Evolutionary conservation across 2,797 vertebrate genomes (phyloP).

Genomic region (Sparus aurata): DNA sequence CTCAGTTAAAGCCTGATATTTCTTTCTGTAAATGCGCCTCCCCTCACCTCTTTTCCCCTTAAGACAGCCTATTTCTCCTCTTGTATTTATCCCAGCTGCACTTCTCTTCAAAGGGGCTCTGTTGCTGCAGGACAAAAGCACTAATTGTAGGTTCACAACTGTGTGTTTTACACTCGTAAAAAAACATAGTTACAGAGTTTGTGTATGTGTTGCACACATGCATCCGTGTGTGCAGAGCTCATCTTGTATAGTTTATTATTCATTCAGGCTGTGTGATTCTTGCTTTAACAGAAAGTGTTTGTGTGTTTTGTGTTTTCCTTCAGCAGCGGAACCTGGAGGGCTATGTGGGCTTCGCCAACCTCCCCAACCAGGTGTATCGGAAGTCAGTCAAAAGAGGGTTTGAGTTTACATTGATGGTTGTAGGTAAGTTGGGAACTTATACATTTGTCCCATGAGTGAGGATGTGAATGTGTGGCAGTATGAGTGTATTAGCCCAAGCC

Average conservation of each 20-base stretch:
- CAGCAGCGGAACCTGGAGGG: slow-evolving; percentile 89
- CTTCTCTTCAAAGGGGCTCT: slow-evolving; percentile 58
- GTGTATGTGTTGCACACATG: slow-evolving; percentile 10
- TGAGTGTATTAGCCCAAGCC: not conserved
- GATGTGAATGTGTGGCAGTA: not conserved
- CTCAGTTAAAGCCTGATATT: slow-evolving; percentile 36
- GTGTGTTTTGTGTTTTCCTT: slow-evolving; percentile 43
- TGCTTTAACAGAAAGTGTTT: slow-evolving; percentile 4
- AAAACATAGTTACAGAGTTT: slow-evolving; percentile 4
- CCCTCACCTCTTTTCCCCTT: slow-evolving; percentile 17
- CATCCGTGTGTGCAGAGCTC: not conserved
- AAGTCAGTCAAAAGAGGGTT: slow-evolving; percentile 89
- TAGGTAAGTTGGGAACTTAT: slow-evolving; percentile 81
- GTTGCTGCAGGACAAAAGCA: slow-evolving; percentile 40
- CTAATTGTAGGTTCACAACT: slow-evolving; percentile 54
- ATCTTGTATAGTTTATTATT: not conserved
- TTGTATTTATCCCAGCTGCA: slow-evolving; percentile 56
- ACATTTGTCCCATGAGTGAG: not conserved
- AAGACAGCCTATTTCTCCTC: slow-evolving; percentile 13
- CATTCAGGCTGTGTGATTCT: not conserved
- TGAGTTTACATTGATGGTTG: slow-evolving; percentile 89
- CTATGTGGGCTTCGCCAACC: slow-evolving; percentile 88
- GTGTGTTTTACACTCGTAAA: not conserved
- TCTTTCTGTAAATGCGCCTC: slow-evolving; percentile 17
- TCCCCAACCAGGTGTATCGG: slow-evolving; percentile 89